Evolutionary conservation across 2,797 vertebrate genomes (phyloP).

Genomic region (Gambelia wislizenii): DNA sequence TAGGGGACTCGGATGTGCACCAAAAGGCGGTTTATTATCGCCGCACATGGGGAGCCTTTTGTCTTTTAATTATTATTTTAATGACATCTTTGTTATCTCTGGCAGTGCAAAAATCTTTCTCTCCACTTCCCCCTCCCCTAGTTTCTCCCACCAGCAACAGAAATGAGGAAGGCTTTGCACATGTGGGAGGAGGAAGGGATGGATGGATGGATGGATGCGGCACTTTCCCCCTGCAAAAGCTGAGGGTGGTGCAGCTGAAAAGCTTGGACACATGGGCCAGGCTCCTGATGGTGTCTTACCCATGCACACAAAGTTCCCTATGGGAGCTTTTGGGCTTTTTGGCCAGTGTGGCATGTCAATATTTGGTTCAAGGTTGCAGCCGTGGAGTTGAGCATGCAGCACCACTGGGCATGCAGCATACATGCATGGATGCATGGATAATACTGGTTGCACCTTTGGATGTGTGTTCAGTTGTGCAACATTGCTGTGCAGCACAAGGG

Average conservation of each 20-base stretch:
- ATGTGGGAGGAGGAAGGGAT: not conserved
- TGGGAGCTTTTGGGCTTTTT: too few species aligned
- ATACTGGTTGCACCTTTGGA: too few species aligned
- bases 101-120: constrained; percentile 73
- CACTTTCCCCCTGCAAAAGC: too few species aligned
- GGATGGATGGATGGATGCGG: not conserved
- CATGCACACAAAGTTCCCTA: too few species aligned
- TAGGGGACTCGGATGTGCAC: constrained; percentile 79
- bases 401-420: too few species aligned
- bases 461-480: too few species aligned
- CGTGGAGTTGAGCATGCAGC: too few species aligned
- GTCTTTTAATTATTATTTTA: constrained; percentile 84
- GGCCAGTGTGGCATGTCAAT: too few species aligned
- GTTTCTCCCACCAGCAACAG: not conserved
- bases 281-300: too few species aligned
- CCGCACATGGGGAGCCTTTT: constrained; percentile 77
- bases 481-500: too few species aligned
- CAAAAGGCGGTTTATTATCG: constrained; percentile 79
- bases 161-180: constrained; percentile 31
- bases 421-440: too few species aligned
- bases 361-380: too few species aligned
- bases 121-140: constrained; percentile 57
- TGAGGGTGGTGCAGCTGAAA: not conserved
- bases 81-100: constrained; percentile 80
- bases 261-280: not conserved